Evolutionary conservation across 1,140 invertebrate genomes (phyloP), one percentile per base, ranked within the genome.

Genomic region (Heterodera carotae): DNA sequence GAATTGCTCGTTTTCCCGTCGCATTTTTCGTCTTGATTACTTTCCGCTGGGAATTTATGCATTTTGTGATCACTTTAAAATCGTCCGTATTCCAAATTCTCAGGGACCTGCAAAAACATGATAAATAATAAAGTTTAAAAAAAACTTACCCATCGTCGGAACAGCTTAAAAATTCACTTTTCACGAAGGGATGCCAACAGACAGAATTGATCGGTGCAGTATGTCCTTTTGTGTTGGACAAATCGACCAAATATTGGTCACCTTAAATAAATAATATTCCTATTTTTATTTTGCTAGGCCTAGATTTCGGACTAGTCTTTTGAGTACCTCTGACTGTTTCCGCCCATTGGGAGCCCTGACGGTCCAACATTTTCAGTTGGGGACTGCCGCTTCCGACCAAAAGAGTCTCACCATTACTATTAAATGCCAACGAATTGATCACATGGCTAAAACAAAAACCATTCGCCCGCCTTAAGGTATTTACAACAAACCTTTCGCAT

Each of bases 241-340:
- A 94, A 89, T 99, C 96, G 2, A 92, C 92, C 43, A 99, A 92
- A 86, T 98, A 99, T 88, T 96, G 95, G 89, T 98, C 96, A 4
- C 96, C 78, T 79, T 31, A 76, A 79, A 67, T 15, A 43, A 39
- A 29, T 69, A 78, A 1, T 25, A 5, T 69, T 27, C 10, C 6
- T 29, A 22, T 71, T 29, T n/a, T 33, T 76, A 73, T 22, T 48
- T 43, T n/a, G 34, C 43, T 29, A n/a, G n/a, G n/a, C n/a, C n/a
- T n/a, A n/a, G n/a, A n/a, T n/a, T n/a, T n/a, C n/a, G n/a, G n/a
- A n/a, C n/a, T n/a, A n/a, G n/a, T n/a, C n/a, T n/a, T n/a, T n/a
- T n/a, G n/a, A n/a, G n/a, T 53, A 81, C 78, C 91, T 89, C 97
- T 96, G 0, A 95, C 92, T 83, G 95, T 98, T 89, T 99, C 96